Percentiles rank a stretch among this genome's conserved stretches.
These are phyloP conservation scores for Prunella fulvescens DNA, from an alignment of 2,113 vertebrate species.

Conservation along the genomic window DNA sequence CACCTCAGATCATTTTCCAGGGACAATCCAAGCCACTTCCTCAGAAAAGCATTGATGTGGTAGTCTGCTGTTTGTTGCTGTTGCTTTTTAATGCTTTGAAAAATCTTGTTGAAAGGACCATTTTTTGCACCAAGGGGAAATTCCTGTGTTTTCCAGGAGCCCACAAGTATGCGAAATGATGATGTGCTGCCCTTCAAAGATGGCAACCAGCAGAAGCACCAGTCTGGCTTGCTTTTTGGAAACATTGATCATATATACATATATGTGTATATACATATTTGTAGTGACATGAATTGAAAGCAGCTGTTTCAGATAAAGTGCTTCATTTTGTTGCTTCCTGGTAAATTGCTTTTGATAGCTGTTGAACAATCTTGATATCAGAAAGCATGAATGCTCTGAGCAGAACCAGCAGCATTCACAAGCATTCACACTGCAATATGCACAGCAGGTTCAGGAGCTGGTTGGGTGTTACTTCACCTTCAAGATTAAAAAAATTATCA, in stretches of 20 bases:
- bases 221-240: background rate
- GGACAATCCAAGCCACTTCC: background rate
- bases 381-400: background rate
- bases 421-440: background rate
- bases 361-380: background rate
- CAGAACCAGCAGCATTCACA: background rate
- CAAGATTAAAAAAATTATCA: background rate
- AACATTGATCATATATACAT: background rate
- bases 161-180: background rate
- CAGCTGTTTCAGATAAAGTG: background rate
- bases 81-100: background rate
- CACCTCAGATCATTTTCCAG: background rate
- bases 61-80: background rate
- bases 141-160: background rate
- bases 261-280: too few species aligned
- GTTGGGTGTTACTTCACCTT: background rate
- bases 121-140: background rate
- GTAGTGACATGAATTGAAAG: background rate
- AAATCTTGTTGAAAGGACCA: background rate
- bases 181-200: background rate
- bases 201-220: background rate
- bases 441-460: background rate
- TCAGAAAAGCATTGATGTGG: background rate
- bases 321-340: background rate
- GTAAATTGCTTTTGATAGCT: background rate